Evolutionary conservation across 92 coral and sea anemone genomes (phyloP), one percentile per base, ranked within the genome.

Genomic region (Siderastrea radians): DNA sequence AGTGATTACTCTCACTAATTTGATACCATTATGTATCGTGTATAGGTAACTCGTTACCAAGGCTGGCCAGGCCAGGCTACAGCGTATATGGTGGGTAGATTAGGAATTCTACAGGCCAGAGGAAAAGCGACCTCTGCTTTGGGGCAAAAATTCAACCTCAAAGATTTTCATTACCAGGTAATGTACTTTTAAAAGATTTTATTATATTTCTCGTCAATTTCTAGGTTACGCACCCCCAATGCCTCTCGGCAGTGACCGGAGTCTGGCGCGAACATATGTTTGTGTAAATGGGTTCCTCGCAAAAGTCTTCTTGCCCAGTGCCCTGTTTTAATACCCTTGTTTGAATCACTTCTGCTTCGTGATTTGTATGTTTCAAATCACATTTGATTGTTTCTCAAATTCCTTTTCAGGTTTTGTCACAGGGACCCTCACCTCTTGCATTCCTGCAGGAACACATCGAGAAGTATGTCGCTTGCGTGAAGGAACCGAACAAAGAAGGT

Each of bases 21-120:
- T 26, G 38, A 26, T 26, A 26, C 38, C 38, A 26, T 26, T 26
- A 26, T 26, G 38, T 26, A 26, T 26, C 38, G 38, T 26, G 38
- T 26, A 26, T 17, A 69, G 78, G 78, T 90, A 50, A 90, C 93
- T 13, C 93, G 95, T 6, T 92, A 92, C 83, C 93, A 89, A 55
- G 77, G 85, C 87, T 85, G 90, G 88, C 88, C 95, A 10, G 95
- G 95, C 11, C 95, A 92, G 87, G 95, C 95, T 16, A 84, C 93
- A 38, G 80, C 95, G 44, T 92, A 92, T 79, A 92, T 92, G 95
- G 82, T 91, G 16, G 95, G 95, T 26, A 90, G 87, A 58, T 75
- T 85, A 26, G 88, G 84, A 26, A 48, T 92, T 45, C 77, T 90
- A 85, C 69, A 80, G 16, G 80, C 90, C 74, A 92, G 95, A n/a